phyloP scores from a whole-genome alignment of 2,888 invertebrate genomes.

The Mesorhabditis spiculigera region DNA sequence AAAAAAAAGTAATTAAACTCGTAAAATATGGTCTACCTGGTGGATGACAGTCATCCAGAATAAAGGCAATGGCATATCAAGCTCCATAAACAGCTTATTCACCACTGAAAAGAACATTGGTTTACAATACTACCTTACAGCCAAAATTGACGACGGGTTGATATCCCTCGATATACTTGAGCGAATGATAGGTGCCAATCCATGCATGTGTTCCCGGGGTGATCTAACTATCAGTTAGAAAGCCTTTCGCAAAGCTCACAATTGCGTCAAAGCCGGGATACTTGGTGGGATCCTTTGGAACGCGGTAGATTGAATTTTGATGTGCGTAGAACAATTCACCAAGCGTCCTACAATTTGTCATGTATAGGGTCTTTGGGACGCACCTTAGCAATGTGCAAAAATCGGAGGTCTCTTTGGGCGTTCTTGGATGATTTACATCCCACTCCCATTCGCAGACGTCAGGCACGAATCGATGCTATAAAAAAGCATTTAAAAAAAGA shows the following conservation, averaged over 20 bases:
- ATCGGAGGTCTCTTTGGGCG: background rate
- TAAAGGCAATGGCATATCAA: background rate
- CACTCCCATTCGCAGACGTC: background rate
- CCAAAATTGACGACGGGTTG: background rate
- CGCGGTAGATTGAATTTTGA: background rate
- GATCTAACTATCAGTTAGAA: background rate
- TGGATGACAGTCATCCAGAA: too few relatives aligned
- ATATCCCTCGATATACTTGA: conserved; percentile 1
- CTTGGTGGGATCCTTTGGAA: background rate
- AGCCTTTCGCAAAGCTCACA: too few relatives aligned
- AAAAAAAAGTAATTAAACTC: too few relatives aligned
- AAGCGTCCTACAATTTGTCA: background rate
- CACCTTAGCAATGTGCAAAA: background rate
- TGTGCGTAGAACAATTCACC: background rate
- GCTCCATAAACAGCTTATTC: background rate
- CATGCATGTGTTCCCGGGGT: background rate
- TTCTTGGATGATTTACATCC: background rate
- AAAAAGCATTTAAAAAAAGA: background rate
- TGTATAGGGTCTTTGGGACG: background rate
- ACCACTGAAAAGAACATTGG: background rate
- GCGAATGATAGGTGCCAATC: background rate
- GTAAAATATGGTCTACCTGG: too few relatives aligned
- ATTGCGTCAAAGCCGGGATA: background rate
- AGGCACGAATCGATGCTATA: background rate
- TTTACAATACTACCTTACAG: background rate